Conservation (phyloP, 2,888 invertebrate genomes). For the Sturmia bella region DNA sequence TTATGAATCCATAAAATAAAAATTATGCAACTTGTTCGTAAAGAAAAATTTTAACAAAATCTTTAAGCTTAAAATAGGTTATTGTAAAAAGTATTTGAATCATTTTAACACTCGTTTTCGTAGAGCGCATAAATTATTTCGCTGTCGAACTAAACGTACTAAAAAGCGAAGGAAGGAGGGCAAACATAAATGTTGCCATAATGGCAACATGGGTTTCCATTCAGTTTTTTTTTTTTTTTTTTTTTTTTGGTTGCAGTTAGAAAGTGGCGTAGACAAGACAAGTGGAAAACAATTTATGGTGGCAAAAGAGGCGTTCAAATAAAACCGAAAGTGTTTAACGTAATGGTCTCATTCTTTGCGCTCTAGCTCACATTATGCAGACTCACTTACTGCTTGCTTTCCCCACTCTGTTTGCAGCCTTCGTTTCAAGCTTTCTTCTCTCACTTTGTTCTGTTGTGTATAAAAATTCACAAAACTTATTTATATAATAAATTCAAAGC, state of each 20-base stretch:
- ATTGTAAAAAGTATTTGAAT: no score
- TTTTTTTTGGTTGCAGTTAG: not conserved
- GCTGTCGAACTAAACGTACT: not conserved
- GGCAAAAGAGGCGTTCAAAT: slow-evolving; percentile 54
- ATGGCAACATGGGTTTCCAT: slow-evolving; percentile 37
- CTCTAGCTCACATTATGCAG: slow-evolving; percentile 20
- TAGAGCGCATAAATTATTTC: not conserved
- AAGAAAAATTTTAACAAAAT: no score
- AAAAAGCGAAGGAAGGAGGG: not conserved
- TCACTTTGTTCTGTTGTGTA: not conserved
- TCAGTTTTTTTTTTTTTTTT: slow-evolving; percentile 10
- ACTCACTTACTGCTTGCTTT: slow-evolving; percentile 48
- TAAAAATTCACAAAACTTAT: slow-evolving; percentile 38
- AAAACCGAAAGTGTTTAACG: slow-evolving; percentile 67
- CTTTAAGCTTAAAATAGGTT: no score
- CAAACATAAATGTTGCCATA: slow-evolving; percentile 16
- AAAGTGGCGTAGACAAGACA: slow-evolving; percentile 7
- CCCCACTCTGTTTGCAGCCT: slow-evolving; percentile 41
- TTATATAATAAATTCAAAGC: slow-evolving; percentile 35
- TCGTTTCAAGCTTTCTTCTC: slow-evolving; percentile 3
- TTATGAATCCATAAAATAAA: no score
- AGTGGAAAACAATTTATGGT: slow-evolving; percentile 58
- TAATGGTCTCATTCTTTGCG: slow-evolving; percentile 23
- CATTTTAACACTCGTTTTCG: no score
- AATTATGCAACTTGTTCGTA: no score